Base-by-base conservation (phyloP, 2,888 invertebrate species). In the Cataglyphis livida region DNA sequence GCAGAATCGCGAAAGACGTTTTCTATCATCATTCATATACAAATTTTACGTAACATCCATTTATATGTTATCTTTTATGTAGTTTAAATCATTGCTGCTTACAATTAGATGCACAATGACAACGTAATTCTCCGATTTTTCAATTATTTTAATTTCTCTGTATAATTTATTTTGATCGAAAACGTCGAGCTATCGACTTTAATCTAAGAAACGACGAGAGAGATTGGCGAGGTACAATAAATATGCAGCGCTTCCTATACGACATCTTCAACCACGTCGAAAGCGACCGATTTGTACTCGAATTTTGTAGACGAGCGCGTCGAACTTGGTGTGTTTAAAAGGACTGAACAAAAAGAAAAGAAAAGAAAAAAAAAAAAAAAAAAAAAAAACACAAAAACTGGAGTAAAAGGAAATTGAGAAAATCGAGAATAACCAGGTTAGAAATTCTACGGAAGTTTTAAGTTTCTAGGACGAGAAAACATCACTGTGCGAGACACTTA, bases 361-460 rank as follows among this genome's bases (percentile, higher is more conserved):
- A 32, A 68, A 12, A 25, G 38, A 32, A 68, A 12, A 25, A 25
- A 25, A 51, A 32, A 68, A 12, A n/a, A n/a, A 25, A 51, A 32
- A 68, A 12, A 25, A 25, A 25, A 51, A 32, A 68, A 12, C 1
- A 25, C 25, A 35, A 51, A 32, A 68, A 12, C n/a, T 9, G 44
- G 35, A 79, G 70, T 61, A 68, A 79, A 70, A 44, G 78, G 59
- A 79, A 79, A 79, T 79, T 79, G 78, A 79, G 70, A 79, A 79
- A 79, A 79, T 70, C 70, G 70, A 78, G 57, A 68, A 79, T 59
- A 70, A 70, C 12, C 71, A 48, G 78, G 44, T 70, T 70, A 44
- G 12, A 59, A 59, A 79, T 79, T 70, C 71, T 44, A 48, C 25
- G 44, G 25, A 79, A 79, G 70, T 79, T 70, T 79, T 70, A 79